Conservation (phyloP, 2,797 vertebrate species). For the Simalia tracyae region DNA sequence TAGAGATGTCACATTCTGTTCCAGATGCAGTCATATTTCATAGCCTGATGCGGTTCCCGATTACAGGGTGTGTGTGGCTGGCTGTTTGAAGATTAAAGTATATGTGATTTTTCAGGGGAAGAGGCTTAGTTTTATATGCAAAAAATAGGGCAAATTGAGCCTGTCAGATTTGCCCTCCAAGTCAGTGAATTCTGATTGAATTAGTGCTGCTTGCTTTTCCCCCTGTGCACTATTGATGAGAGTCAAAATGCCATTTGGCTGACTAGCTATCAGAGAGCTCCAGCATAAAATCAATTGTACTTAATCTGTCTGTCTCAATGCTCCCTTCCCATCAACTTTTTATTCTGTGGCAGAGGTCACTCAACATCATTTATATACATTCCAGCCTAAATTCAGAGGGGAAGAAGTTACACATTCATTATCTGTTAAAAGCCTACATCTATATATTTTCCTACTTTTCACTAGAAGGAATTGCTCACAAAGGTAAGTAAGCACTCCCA, state of each 20-base stretch:
- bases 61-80: conserved; percentile 2
- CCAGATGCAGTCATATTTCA: conserved; percentile 14
- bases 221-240: not conserved
- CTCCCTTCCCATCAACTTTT: conserved; percentile 2
- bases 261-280: conserved; percentile 23
- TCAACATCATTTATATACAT: conserved; percentile 6
- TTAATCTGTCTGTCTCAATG: conserved; percentile 1
- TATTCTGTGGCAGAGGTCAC: not conserved
- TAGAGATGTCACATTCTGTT: not conserved
- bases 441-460: conserved; percentile 23
- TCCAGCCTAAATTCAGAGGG: conserved; percentile 6
- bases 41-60: not conserved
- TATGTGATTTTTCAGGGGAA: conserved; percentile 7
- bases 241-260: conserved; percentile 24
- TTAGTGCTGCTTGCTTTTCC: conserved; percentile 31
- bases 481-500: not conserved
- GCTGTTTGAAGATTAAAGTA: not conserved
- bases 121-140: conserved; percentile 12
- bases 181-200: conserved; percentile 33
- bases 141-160: not conserved
- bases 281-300: conserved; percentile 11
- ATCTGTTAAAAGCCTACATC: not conserved
- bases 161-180: not conserved
- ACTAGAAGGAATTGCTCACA: conserved; percentile 13
- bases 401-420: conserved; percentile 2